Base-by-base conservation (phyloP, 2,797 vertebrate species). In the Aulostomus chinensis region DNA sequence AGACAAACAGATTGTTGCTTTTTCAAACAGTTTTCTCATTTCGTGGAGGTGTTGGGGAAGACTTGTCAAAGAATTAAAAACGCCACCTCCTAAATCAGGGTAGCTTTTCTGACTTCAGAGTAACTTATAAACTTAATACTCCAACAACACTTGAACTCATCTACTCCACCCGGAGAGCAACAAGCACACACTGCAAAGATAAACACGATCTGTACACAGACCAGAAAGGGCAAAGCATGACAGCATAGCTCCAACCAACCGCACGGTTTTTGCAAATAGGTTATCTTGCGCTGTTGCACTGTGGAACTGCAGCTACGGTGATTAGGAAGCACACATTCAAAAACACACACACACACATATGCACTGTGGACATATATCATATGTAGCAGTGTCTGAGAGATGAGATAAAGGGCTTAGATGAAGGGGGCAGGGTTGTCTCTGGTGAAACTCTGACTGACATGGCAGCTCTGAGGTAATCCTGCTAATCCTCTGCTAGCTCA, bases 351-450 rank as follows among this genome's bases (percentile, higher is more conserved):
- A 55, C 35, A 48, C 33, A 63, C 21, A 40, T 38, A 60, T 7
- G 60, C n/a, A 54, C 48, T n/a, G n/a, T n/a, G 68, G 46, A 81
- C 36, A 58, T 40, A 63, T 77, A 80, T 74, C 66, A 68, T 69
- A 71, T 62, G 70, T 59, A 56, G 69, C 30, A 25, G 68, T 58
- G 73, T 84, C 81, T 83, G 86, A 74, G 64, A 79, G 80, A 88
- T 78, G 84, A 88, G 87, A 91, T 90, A 90, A 88, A 63, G 79
- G 86, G 81, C 81, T 91, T 88, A 88, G 63, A 68, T 57, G 74
- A 65, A 61, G 68, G 73, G 69, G 73, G 69, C 45, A 52, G 70
- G 68, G 80, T 40, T 70, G 75, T 76, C 65, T 78, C 74, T 81
- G 85, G 64, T 79, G 68, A 83, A 85, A 78, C 80, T 83, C 82